Percentiles rank a stretch among this genome's conserved stretches.
These are phyloP conservation scores for Epinephelus moara DNA, from an alignment of 2,113 vertebrate species.

Conservation along the genomic window DNA sequence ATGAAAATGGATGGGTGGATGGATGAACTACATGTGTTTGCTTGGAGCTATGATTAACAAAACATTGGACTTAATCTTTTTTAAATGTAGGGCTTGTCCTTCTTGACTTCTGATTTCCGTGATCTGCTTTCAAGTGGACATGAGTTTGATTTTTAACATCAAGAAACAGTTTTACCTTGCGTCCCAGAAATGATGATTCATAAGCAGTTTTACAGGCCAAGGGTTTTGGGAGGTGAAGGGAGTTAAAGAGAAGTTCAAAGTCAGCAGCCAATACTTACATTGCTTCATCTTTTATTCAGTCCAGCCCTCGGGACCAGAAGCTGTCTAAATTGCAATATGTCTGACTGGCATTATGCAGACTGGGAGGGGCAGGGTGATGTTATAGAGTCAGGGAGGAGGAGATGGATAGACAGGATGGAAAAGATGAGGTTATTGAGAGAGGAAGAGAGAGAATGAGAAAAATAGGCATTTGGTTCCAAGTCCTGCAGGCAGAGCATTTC, in stretches of 20 bases:
- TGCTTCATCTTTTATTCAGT: slow-evolving; percentile 70
- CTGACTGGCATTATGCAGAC: slow-evolving; percentile 33
- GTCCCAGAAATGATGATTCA: slow-evolving; percentile 27
- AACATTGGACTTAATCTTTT: not conserved
- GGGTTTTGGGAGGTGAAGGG: not conserved
- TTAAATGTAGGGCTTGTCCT: not conserved
- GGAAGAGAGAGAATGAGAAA: slow-evolving; percentile 6
- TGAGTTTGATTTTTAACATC: slow-evolving; percentile 16
- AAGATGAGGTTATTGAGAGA: not conserved
- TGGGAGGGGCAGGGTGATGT: slow-evolving; percentile 7
- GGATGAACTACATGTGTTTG: not conserved
- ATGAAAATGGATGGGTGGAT: too few species aligned
- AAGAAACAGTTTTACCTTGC: slow-evolving; percentile 2
- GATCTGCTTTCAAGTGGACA: not conserved
- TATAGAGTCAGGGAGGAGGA: slow-evolving; percentile 18
- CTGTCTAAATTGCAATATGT: slow-evolving; percentile 39
- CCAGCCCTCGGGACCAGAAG: slow-evolving; percentile 37
- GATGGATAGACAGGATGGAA: slow-evolving; percentile 6
- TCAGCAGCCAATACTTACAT: slow-evolving; percentile 42
- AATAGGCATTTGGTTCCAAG: slow-evolving; percentile 14
- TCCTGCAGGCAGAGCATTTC: slow-evolving; percentile 42
- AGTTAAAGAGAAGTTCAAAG: slow-evolving; percentile 47
- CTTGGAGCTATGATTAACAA: not conserved
- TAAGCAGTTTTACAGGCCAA: slow-evolving; percentile 27
- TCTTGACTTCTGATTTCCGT: not conserved